Evolutionary conservation across 2,888 invertebrate species (phyloP), one percentile per base, ranked within the genome.

Genomic region (Polylopha cassiicola): DNA sequence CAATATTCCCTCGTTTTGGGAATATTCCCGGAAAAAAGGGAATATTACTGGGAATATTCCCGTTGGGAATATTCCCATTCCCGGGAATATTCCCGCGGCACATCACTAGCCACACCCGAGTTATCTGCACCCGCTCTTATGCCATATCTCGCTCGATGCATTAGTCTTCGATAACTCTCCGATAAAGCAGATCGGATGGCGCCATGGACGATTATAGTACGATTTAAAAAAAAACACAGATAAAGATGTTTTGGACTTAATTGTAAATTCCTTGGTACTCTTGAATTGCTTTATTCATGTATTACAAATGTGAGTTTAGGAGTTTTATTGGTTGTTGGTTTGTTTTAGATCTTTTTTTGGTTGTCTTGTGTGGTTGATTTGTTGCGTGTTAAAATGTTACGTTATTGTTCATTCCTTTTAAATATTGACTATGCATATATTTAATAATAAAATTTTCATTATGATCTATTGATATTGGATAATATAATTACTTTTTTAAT

Each of bases 101-200:
- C n/a, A n/a, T n/a, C n/a, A n/a, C n/a, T n/a, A n/a, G n/a, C n/a
- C n/a, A n/a, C n/a, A n/a, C n/a, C n/a, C n/a, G n/a, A n/a, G 74
- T 73, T 82, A 84, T 85, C 84, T 75, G 81, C 80, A 69, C 74
- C 81, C 67, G 79, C 81, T 80, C 80, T 82, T 79, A 79, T 79
- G 78, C 65, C 69, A 74, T 85, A 84, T 85, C 84, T 71, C 62
- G 59, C 55, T 59, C 78, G 71, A 79, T 85, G 84, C 84, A 85
- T 85, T 85, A 85, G 84, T 80, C 77, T 73, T 70, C 76, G 84
- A 85, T 84, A 84, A 82, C 67, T 70, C 69, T 58, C 65, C 73
- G 84, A 84, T 85, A 84, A 82, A 71, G 65, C 77, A 79, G 79
- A 81, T 84, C 77, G 75, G 65, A 57, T 73, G 84, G 84, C 84